Base-by-base conservation (phyloP, 2,797 vertebrate genomes). In the Enteromius radiatus region DNA sequence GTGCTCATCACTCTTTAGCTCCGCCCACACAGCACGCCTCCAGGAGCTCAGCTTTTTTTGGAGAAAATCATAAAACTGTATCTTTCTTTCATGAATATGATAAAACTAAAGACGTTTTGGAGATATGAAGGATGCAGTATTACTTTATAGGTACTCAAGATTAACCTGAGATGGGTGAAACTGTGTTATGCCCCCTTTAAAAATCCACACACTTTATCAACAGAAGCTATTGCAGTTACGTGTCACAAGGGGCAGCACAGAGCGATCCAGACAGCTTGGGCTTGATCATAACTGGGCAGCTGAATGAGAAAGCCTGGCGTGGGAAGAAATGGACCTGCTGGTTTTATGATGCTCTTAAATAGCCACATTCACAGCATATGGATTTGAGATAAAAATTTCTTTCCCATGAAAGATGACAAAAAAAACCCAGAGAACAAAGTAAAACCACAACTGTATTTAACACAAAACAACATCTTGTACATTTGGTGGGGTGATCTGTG, bases 261-360 rank as follows among this genome's bases (percentile, higher is more conserved):
- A 80, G 80, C 21, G 28, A 67, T 43, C 59, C 79, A 77, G 84
- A 67, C 78, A 4, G 73, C 28, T 65, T 23, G 47, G 80, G n/a
- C 71, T 82, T 64, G 52, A 54, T 77, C 64, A 11, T 11, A 6
- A 56, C 52, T 64, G 33, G 59, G 63, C 49, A 52, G 23, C 80
- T 79, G 43, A 45, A 47, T 38, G 68, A 61, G 81, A 31, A 69
- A 69, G 52, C 31, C 64, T 47, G 80, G 71, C 83, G 63, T 85
- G 85, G 81, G 85, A 88, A 88, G 74, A 84, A 83, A 54, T 43
- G 5, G 63, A 76, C 28, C 76, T 77, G 67, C 52, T 45, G 63
- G 71, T 79, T 86, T 83, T 86, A 86, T 86, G 77, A 65, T 85
- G 28, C 73, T 82, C 84, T 78, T 77, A 88, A 86, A 84, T 86